Evolutionary conservation across 2,888 invertebrate genomes (phyloP).

Genomic region (Mythimna albipuncta): DNA sequence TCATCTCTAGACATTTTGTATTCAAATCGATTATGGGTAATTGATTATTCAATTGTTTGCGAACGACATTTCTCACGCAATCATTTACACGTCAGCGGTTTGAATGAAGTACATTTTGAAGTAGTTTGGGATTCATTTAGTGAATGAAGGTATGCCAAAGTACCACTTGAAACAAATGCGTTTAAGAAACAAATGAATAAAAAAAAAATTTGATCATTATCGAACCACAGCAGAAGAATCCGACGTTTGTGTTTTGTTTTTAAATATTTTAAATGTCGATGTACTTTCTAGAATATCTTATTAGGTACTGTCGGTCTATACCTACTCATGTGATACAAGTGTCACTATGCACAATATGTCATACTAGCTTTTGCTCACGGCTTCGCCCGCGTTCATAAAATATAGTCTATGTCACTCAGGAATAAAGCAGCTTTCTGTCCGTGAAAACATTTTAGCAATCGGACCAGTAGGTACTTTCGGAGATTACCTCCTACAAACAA

Average conservation of each 20-base stretch:
- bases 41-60: constrained; percentile 50
- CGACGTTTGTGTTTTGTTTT: neutral
- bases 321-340: too few species aligned
- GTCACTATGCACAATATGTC: too few species aligned
- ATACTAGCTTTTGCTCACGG: too few species aligned
- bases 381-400: too few species aligned
- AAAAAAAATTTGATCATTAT: neutral
- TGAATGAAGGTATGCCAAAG: constrained; percentile 22
- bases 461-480: too few species aligned
- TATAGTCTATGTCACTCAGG: too few species aligned
- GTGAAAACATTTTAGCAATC: too few species aligned
- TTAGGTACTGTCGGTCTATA: too few species aligned
- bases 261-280: too few species aligned
- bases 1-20: constrained; percentile 36
- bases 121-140: constrained; percentile 25
- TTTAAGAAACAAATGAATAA: constrained; percentile 6
- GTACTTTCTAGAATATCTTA: too few species aligned
- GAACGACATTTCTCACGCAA: constrained; percentile 53
- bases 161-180: constrained; percentile 9
- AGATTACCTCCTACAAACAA: too few species aligned
- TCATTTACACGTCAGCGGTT: constrained; percentile 45
- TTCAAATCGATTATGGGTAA: constrained; percentile 47
- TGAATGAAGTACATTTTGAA: constrained; percentile 38
- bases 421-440: too few species aligned
- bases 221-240: neutral